Evolutionary conservation across 2,888 invertebrate species (phyloP), one percentile per base, ranked within the genome.

Genomic region (Mythimna lalbum): DNA sequence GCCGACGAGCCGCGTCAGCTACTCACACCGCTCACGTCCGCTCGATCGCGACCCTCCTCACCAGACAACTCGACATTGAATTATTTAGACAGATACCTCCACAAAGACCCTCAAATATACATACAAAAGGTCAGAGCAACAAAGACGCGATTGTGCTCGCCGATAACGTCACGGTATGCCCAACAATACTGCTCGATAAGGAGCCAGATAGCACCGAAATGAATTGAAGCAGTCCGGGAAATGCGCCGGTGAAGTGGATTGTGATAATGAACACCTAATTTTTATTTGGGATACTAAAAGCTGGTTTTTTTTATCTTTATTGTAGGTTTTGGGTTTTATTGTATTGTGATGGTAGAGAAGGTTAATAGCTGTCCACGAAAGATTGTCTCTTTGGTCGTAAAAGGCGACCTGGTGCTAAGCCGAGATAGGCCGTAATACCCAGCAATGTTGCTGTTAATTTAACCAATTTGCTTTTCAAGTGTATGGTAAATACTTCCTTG

Each of bases 11-110:
- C 17, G 1, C 49, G 47, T 59, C 33, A 78, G 74, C 69, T 74
- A 69, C 67, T 50, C 31, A 63, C 50, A n/a, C 78, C 47, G 23
- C 55, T 49, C 74, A 69, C 79, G 57, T 61, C 73, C 75, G 66
- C 65, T 77, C 56, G 73, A 84, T 75, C 64, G 71, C 67, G 68
- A 75, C 73, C 79, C 76, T 74, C 75, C 80, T 86, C 73, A 63
- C 72, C 66, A 83, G 80, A 75, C 79, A 80, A 61, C 74, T 76
- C 79, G 84, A 85, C 87, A 84, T 86, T 88, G 86, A 88, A 85
- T 88, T 88, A 88, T 88, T 87, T 87, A 87, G 85, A 86, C 80
- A 82, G 85, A 85, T 87, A 83, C 83, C 74, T 78, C 79, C 78
- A 84, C 85, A 87, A 86, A 85, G 73, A 73, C 73, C 81, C 78